Base-by-base conservation (phyloP, 1,140 invertebrate species). In the Cepaea nemoralis region DNA sequence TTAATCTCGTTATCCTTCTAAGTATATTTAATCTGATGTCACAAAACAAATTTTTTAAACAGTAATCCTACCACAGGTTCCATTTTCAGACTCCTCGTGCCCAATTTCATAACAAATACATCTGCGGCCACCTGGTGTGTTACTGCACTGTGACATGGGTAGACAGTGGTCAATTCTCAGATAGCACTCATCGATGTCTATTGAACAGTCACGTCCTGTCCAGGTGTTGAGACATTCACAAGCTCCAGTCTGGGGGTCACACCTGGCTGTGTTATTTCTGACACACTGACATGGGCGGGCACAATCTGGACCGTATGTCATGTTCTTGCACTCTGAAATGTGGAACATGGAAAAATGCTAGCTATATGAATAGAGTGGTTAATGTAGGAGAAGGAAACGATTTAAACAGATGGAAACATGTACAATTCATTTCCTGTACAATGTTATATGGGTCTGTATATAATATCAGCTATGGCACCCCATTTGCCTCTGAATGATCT, bases 111-210 rank as follows among this genome's bases (percentile, higher is more conserved):
- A 8, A 31, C 77, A 79, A 3, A 42, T 35, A 67, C 77, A 79
- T 16, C 19, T 37, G 33, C 50, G 50, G 31, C 55, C 63, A 24
- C 59, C 48, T 19, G 33, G 40, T 67, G 78, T 80, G 67, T 80
- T 80, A 2, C 6, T 12, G 73, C 78, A 80, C 5, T 35, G n/a
- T 0, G 69, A 16, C 27, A 71, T 14, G 33, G 35, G 2, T 16
- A 14, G n/a, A 31, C 63, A 48, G 14, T 40, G 10, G 24, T 45
- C 19, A n/a, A 27, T 27, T 12, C n/a, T 69, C 12, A 1, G 1
- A 19, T 24, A 42, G 33, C 77, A 79, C 63, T 79, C 77, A 69
- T 79, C 77, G 39, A 79, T 79, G 63, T 79, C 77, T 42, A 0
- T 40, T 35, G 59, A 42, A 66, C 77, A 79, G 37, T 42, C 35